Percentiles rank a stretch among this genome's conserved stretches.
Conservation (phyloP, 2,888 invertebrate species). For the Zonitis immaculata region DNA sequence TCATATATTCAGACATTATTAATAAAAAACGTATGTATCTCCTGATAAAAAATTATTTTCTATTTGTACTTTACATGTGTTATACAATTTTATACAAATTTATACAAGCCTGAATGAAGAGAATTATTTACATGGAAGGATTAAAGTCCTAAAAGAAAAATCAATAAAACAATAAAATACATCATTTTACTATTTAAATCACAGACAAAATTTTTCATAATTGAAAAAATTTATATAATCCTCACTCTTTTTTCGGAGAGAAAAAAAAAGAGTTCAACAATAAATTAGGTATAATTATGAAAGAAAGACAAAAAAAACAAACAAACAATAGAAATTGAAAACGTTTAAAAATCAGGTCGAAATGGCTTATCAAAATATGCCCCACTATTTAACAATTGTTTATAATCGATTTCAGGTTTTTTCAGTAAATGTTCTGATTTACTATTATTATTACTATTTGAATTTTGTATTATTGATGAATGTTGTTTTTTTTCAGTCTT, state of each 20-base stretch:
- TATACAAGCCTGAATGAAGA: slow-evolving; percentile 2
- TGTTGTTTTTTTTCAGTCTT: slow-evolving; percentile 1
- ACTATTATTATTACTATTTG: neutral
- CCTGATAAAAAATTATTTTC: slow-evolving; percentile 1
- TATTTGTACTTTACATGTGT: slow-evolving; percentile 7
- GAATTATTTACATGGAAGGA: slow-evolving; percentile 7
- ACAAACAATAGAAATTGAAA: too few species aligned
- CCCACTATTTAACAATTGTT: slow-evolving; percentile 1
- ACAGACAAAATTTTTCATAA: slow-evolving; percentile 4
- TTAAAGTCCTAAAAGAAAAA: neutral
- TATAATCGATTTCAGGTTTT: neutral
- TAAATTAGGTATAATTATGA: neutral
- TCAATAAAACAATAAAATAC: neutral
- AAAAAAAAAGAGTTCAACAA: slow-evolving; percentile 1
- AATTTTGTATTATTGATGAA: neutral
- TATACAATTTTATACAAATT: slow-evolving; percentile 4
- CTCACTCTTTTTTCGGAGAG: neutral
- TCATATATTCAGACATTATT: neutral
- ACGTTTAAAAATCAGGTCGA: neutral
- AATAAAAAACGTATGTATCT: neutral
- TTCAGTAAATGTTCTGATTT: neutral
- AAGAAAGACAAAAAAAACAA: too few species aligned
- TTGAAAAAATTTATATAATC: neutral
- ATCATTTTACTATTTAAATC: neutral
- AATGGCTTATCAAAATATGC: slow-evolving; percentile 4